These are phyloP conservation scores for Polyergus mexicanus DNA, from an alignment of 1,140 invertebrate species.

Conservation along the genomic window DNA sequence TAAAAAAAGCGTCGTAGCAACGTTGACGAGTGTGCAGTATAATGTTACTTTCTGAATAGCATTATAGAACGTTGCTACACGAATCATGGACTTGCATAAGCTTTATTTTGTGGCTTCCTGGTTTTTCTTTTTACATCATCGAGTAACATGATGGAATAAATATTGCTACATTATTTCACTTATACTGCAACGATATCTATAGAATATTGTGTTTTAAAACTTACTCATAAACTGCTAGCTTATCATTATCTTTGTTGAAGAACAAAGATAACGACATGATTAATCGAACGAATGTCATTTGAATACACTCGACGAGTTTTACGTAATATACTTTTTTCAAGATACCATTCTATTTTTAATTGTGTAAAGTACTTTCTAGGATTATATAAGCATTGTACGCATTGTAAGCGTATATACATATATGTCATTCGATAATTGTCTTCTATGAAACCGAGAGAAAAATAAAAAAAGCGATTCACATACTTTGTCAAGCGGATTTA, in stretches of 20 bases:
- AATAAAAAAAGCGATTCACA: conserved; percentile 32
- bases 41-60: conserved; percentile 18
- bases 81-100: conserved; percentile 7
- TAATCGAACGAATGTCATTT: background rate
- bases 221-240: background rate
- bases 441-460: background rate
- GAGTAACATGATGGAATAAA: background rate
- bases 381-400: conserved; percentile 30
- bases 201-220: background rate
- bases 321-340: background rate
- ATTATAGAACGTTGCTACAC: background rate
- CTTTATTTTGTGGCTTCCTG: conserved; percentile 1
- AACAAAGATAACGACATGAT: too few relatives aligned
- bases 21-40: conserved; percentile 1
- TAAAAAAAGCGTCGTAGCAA: conserved; percentile 37
- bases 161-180: background rate
- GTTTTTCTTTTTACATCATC: background rate
- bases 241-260: background rate
- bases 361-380: background rate
- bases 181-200: background rate
- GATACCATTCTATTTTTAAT: background rate
- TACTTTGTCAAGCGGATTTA: background rate
- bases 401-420: background rate
- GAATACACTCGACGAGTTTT: background rate
- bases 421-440: conserved; percentile 44